Conservation (phyloP, 2,113 vertebrate species). For the Progne subis region DNA sequence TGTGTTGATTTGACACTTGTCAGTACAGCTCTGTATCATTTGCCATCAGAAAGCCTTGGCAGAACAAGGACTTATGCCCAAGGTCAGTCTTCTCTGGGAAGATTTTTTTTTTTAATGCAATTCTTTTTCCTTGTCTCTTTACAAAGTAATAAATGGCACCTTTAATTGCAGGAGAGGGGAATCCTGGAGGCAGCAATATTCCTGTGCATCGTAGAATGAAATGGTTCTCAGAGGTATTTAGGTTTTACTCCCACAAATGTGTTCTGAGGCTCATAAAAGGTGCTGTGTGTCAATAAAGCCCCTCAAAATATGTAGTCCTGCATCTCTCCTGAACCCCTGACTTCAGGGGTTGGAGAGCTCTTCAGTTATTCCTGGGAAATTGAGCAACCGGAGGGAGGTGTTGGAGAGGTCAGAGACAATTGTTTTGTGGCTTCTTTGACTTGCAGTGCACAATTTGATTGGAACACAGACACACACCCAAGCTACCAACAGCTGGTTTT, state of each 20-base stretch:
- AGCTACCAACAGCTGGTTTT: background rate
- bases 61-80: constrained; percentile 31
- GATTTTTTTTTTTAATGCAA: background rate
- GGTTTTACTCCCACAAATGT: background rate
- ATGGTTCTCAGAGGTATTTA: background rate
- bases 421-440: background rate
- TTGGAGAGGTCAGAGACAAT: background rate
- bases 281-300: background rate
- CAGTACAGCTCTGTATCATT: constrained; percentile 8
- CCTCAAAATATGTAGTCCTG: background rate
- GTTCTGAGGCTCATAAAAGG: background rate
- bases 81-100: constrained; percentile 5
- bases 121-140: background rate
- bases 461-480: too few relatives aligned
- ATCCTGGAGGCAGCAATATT: background rate
- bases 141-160: background rate
- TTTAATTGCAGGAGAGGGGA: background rate
- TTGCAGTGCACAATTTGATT: background rate
- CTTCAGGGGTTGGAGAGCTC: background rate
- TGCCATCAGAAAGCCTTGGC: background rate
- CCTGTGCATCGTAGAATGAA: background rate
- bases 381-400: background rate
- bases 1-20: constrained; percentile 31
- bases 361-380: background rate
- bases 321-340: background rate